A percentile compares a stretch with the other conserved stretches of the same genome.
These are phyloP conservation scores for Rhinolophus sinicus DNA, from an alignment of 2,113 vertebrate genomes.

Conservation along the genomic window DNA sequence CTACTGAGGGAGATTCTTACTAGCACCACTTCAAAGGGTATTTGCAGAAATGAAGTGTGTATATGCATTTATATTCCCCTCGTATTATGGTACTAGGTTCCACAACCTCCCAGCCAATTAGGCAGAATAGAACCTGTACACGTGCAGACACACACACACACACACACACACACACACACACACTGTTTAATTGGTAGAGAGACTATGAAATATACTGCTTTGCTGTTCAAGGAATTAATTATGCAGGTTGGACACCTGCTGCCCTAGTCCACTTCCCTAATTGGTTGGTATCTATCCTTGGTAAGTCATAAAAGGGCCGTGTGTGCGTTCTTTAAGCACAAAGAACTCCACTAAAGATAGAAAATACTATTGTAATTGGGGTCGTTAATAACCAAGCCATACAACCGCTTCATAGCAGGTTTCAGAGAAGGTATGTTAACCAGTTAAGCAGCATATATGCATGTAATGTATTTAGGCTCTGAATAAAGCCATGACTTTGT, in stretches of 20 bases:
- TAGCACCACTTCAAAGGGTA: constrained; percentile 29
- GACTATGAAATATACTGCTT: constrained; percentile 48
- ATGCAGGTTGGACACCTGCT: constrained; percentile 54
- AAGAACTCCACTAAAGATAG: background rate
- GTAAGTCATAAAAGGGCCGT: constrained; percentile 31
- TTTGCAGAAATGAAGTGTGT: constrained; percentile 37
- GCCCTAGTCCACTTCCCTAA: background rate
- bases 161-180: background rate
- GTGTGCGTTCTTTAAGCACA: constrained; percentile 24
- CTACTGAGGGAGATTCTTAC: constrained; percentile 49
- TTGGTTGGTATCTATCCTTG: background rate
- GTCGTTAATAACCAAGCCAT: background rate
- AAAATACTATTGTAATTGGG: background rate
- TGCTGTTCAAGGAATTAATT: constrained; percentile 62
- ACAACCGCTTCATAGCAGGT: background rate
- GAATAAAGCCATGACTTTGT: background rate
- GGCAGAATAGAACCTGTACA: background rate
- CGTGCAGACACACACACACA: background rate
- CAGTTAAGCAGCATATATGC: background rate
- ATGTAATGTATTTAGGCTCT: background rate
- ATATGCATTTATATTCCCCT: background rate
- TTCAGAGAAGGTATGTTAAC: background rate
- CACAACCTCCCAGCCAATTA: constrained; percentile 39
- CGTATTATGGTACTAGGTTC: constrained; percentile 17
- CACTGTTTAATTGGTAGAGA: constrained; percentile 26